These are phyloP conservation scores for Emydura subglobosa DNA, from an alignment of 2,113 vertebrate genomes.

Conservation along the genomic window DNA sequence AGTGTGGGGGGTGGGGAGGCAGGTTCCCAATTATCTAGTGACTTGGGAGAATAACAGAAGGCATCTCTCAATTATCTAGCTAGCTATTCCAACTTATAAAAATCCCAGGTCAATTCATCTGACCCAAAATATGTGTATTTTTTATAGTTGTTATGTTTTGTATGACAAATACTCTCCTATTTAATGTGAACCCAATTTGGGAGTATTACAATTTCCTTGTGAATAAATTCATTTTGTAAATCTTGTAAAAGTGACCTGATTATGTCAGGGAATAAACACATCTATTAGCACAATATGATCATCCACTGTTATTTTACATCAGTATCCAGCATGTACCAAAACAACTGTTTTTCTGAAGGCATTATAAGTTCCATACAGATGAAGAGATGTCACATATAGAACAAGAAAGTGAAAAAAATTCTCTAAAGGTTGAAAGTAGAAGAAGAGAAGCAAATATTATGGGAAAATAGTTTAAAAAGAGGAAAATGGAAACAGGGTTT, in stretches of 20 bases:
- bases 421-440: not conserved
- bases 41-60: not conserved
- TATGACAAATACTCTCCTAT: not conserved
- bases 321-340: conserved; percentile 34
- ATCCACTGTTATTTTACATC: conserved; percentile 49
- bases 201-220: not conserved
- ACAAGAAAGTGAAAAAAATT: no score
- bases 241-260: conserved; percentile 27
- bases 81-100: not conserved
- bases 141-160: not conserved
- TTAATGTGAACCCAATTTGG: conserved; percentile 5
- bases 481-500: not conserved
- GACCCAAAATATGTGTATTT: not conserved
- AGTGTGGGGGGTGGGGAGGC: no score
- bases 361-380: conserved; percentile 65
- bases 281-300: conserved; percentile 54
- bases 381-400: conserved; percentile 43
- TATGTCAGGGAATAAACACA: conserved; percentile 47
- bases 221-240: conserved; percentile 41
- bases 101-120: not conserved
- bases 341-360: conserved; percentile 55
- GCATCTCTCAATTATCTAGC: not conserved
- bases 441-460: conserved; percentile 25
- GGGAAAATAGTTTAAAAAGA: not conserved
- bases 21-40: not conserved